A percentile compares a stretch with the other conserved stretches of the same genome.
Conservation (phyloP, 2,797 vertebrate species). For the Sorex maritimensis region DNA sequence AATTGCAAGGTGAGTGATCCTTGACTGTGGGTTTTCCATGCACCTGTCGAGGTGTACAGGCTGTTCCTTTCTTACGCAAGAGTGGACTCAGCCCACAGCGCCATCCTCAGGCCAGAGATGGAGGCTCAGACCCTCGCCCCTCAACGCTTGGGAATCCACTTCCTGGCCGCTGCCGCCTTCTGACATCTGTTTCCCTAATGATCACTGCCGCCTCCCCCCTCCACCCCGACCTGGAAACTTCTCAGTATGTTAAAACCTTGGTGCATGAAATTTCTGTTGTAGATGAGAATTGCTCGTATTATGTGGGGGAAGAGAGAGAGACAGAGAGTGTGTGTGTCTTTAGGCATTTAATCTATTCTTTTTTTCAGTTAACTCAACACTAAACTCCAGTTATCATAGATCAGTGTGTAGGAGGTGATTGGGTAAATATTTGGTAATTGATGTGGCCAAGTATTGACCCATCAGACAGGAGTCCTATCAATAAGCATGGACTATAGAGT, state of each 20-base stretch:
- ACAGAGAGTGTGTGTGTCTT: no score
- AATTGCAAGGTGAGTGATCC: neutral
- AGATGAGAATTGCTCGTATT: neutral
- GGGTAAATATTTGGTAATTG: constrained; percentile 53
- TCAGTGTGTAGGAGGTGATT: neutral
- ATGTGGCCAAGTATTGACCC: constrained; percentile 34
- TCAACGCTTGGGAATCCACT: neutral
- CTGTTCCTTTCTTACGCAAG: neutral
- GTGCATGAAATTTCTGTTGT: no score
- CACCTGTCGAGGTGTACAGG: constrained; percentile 20
- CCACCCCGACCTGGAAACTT: no score
- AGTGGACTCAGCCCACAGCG: neutral
- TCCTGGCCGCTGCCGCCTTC: neutral
- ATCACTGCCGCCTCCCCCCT: neutral
- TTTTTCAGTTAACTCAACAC: neutral
- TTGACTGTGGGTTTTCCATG: neutral
- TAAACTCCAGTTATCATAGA: constrained; percentile 57
- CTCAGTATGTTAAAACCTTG: no score
- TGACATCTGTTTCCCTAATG: constrained; percentile 4
- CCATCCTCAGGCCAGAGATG: neutral
- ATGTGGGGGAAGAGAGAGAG: neutral
- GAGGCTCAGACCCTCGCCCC: neutral
- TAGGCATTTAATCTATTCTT: neutral
- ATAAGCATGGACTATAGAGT: neutral
- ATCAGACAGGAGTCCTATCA: neutral